A percentile compares a stretch with the other conserved stretches of the same genome.
These are phyloP conservation scores for Grallaria varia DNA, from an alignment of 2,113 vertebrate species.

Conservation along the genomic window DNA sequence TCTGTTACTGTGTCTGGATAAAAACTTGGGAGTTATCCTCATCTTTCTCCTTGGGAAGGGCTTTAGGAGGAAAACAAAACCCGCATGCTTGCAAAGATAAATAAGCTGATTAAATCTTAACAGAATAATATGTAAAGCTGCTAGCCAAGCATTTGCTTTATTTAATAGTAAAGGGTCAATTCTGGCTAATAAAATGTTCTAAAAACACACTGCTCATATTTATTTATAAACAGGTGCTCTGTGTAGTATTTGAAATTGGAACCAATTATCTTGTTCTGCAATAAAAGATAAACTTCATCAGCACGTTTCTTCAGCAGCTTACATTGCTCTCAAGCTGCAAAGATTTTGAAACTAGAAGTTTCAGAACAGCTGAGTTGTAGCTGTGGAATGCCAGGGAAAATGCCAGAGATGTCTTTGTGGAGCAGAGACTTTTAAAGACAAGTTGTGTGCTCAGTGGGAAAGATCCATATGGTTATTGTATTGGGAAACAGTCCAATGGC, in stretches of 20 bases:
- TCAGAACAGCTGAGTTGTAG: neutral
- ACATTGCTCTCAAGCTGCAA: neutral
- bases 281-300: neutral
- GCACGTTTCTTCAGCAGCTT: neutral
- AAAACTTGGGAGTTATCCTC: neutral
- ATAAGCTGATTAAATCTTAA: slow-evolving; percentile 42
- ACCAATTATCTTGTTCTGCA: neutral
- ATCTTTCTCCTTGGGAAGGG: slow-evolving; percentile 26
- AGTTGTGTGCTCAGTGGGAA: neutral
- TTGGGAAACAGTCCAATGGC: neutral
- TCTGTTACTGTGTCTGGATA: neutral
- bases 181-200: neutral
- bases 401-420: neutral
- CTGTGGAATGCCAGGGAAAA: neutral
- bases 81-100: neutral
- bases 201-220: neutral
- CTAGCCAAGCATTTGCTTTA: slow-evolving; percentile 7
- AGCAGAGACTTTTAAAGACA: neutral
- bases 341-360: neutral
- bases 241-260: neutral
- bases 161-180: neutral
- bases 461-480: neutral
- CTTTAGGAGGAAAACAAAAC: slow-evolving; percentile 20
- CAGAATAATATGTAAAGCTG: slow-evolving; percentile 24
- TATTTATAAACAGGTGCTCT: neutral